Evolutionary conservation across 2,797 vertebrate genomes (phyloP).

Genomic region (Microctenopoma lineatum): DNA sequence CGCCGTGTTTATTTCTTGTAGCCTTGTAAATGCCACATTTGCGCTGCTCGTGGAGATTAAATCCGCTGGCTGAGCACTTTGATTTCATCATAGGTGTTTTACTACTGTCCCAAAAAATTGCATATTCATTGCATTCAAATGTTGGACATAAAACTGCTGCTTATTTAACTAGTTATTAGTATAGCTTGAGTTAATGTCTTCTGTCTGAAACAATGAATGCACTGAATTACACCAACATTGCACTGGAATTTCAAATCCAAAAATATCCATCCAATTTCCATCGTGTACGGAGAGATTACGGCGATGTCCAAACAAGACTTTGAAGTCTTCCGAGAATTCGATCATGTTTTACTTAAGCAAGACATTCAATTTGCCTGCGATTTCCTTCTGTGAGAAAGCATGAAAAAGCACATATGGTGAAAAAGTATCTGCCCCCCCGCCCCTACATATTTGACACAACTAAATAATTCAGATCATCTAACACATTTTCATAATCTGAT

Average conservation of each 20-base stretch:
- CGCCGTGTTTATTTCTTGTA: constrained; percentile 9
- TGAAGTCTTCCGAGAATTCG: constrained; percentile 52
- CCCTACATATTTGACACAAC: too few relatives aligned
- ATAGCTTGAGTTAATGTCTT: neutral
- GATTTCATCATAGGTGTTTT: constrained; percentile 29
- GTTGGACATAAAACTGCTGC: neutral
- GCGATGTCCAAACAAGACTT: constrained; percentile 42
- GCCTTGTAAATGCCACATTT: constrained; percentile 34
- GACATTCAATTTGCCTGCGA: neutral
- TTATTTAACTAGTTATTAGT: neutral
- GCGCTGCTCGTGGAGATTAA: constrained; percentile 19
- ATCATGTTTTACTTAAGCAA: constrained; percentile 23
- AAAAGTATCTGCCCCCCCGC: too few relatives aligned
- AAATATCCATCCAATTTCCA: constrained; percentile 44
- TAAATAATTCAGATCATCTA: too few relatives aligned
- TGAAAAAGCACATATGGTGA: neutral
- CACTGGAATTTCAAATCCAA: constrained; percentile 22
- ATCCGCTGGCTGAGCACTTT: constrained; percentile 23
- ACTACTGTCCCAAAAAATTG: neutral
- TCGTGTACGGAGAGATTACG: constrained; percentile 37
- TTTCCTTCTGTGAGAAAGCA: neutral
- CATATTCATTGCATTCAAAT: neutral
- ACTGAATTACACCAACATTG: constrained; percentile 41
- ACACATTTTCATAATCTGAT: too few relatives aligned
- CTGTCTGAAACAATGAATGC: constrained; percentile 23